phyloP scores from a whole-genome alignment of 2,797 vertebrate genomes.

The Tokudaia muenninki region DNA sequence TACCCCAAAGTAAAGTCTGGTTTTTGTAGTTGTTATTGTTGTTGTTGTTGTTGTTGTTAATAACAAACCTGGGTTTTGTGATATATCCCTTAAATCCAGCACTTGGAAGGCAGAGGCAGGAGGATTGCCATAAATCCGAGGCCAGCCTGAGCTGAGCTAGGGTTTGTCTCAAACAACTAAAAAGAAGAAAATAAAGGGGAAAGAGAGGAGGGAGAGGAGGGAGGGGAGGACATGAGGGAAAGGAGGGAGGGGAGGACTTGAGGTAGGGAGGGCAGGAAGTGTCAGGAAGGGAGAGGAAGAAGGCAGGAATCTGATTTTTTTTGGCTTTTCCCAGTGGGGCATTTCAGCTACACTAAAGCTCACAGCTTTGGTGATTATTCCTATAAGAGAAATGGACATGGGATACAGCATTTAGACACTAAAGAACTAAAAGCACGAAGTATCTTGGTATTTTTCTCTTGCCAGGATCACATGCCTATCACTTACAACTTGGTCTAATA shows the following conservation, averaged over 20 bases:
- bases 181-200: neutral
- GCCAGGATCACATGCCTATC: neutral
- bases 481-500: neutral
- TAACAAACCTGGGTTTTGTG: neutral
- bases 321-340: neutral
- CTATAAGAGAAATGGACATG: neutral
- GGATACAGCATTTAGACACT: neutral
- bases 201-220: neutral
- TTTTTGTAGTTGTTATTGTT: neutral
- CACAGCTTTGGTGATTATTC: neutral
- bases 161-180: neutral
- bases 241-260: neutral
- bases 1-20: neutral
- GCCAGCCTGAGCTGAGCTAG: neutral
- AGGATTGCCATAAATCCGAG: neutral
- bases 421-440: neutral
- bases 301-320: neutral
- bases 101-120: neutral
- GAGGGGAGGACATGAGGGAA: fast-evolving
- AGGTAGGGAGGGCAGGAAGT: neutral
- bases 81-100: neutral
- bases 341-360: neutral
- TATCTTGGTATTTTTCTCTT: neutral
- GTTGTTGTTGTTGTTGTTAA: no score
- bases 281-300: neutral